Evolutionary conservation across 1,140 invertebrate genomes (phyloP).

Genomic region (Hetaerina americana): DNA sequence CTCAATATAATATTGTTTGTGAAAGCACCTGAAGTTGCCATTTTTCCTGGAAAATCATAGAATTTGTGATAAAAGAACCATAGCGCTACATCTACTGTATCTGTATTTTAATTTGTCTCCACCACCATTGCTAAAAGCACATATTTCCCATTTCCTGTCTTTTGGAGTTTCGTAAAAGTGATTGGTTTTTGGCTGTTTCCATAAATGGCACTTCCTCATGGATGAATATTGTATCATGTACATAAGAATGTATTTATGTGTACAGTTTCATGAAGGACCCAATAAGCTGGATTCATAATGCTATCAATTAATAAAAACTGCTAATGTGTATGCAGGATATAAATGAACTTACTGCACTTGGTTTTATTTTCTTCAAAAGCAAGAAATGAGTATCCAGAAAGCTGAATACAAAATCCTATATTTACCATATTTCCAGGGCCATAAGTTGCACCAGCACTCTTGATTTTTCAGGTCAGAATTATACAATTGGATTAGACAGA

Average conservation of each 20-base stretch:
- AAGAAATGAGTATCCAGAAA: no score
- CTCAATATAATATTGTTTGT: neutral
- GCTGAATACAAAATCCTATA: no score
- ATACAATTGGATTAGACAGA: no score
- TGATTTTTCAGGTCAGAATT: no score
- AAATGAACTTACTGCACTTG: neutral
- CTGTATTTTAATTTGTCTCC: neutral
- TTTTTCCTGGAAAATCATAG: neutral
- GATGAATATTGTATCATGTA: neutral
- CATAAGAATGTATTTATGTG: neutral
- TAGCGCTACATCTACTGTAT: neutral
- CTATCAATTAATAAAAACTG: neutral
- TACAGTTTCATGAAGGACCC: neutral
- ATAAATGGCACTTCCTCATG: neutral
- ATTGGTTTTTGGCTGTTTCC: neutral
- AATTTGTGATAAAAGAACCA: neutral
- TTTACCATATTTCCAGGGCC: no score
- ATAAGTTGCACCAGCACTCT: no score
- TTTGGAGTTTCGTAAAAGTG: neutral
- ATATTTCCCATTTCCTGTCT: neutral
- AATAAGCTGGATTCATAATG: neutral
- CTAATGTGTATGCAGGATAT: neutral
- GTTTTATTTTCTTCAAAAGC: no score
- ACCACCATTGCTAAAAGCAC: neutral
- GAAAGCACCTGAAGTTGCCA: neutral